Evolutionary conservation across 2,888 invertebrate genomes (phyloP).

Genomic region (Orchestes rusci): DNA sequence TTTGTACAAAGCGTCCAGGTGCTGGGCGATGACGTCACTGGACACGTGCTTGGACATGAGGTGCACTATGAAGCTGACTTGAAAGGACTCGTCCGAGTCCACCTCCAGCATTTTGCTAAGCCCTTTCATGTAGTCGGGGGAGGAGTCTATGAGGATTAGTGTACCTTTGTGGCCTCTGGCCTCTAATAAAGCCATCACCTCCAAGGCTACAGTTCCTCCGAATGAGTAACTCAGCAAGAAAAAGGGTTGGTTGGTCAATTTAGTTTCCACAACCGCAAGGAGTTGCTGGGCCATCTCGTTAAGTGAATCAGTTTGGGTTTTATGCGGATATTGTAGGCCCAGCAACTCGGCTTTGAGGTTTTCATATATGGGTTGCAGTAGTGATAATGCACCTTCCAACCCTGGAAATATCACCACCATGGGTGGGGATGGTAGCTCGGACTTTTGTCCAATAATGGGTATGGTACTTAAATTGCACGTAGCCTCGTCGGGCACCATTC

Average conservation of each 20-base stretch:
- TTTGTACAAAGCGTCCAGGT: conserved; percentile 46
- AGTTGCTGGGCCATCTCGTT: conserved; percentile 54
- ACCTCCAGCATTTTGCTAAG: conserved; percentile 44
- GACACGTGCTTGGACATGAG: conserved; percentile 45
- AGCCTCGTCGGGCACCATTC: conserved; percentile 5
- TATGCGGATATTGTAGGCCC: conserved; percentile 50
- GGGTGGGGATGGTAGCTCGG: too few relatives aligned
- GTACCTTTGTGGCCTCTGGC: conserved; percentile 55
- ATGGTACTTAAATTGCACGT: conserved; percentile 2
- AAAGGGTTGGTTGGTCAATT: too few relatives aligned
- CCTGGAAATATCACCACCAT: conserved; percentile 60
- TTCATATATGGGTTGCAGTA: conserved; percentile 48
- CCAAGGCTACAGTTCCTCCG: conserved; percentile 70
- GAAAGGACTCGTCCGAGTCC: conserved; percentile 46
- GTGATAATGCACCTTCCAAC: conserved; percentile 56
- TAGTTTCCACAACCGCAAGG: too few relatives aligned
- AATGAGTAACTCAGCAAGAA: conserved; percentile 83
- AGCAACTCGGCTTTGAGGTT: conserved; percentile 48
- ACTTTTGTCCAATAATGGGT: too few relatives aligned
- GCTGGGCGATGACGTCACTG: conserved; percentile 42
- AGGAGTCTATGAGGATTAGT: conserved; percentile 75
- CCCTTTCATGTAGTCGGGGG: conserved; percentile 57
- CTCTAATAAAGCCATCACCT: conserved; percentile 68
- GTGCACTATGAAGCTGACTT: conserved; percentile 47
- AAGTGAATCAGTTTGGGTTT: conserved; percentile 44